Conservation (phyloP, 2,113 vertebrate species). For the Megaceryle torquata region DNA sequence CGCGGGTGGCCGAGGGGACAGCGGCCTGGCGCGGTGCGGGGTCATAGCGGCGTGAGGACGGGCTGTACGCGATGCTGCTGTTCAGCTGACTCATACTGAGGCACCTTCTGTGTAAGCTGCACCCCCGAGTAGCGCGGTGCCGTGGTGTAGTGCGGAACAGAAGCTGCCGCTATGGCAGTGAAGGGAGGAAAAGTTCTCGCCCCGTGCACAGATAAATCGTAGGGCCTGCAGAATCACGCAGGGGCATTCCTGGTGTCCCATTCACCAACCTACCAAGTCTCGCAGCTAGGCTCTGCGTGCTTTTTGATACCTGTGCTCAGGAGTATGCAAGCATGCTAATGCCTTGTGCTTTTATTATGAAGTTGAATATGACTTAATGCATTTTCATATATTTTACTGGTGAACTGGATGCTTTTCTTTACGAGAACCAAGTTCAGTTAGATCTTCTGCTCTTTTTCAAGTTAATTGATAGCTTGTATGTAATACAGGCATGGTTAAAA, state of each 20-base stretch:
- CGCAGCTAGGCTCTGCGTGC: neutral
- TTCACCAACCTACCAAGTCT: accelerated
- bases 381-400: neutral
- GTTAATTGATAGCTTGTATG: neutral
- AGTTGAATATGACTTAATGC: neutral
- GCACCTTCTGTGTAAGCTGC: neutral
- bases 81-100: neutral
- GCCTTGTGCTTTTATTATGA: accelerated
- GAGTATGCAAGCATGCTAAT: accelerated
- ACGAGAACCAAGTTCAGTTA: neutral
- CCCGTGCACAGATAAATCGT: accelerated
- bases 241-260: neutral
- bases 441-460: neutral
- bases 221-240: accelerated
- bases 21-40: too few relatives aligned
- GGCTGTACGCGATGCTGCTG: neutral
- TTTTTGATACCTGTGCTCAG: accelerated
- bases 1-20: neutral
- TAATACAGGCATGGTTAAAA: neutral
- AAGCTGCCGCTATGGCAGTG: accelerated
- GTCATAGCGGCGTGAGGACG: neutral
- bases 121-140: neutral
- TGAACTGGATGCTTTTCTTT: neutral
- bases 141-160: neutral
- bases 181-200: accelerated